Evolutionary conservation across 2,888 invertebrate genomes (phyloP), one percentile per base, ranked within the genome.

Genomic region (Cancer borealis): DNA sequence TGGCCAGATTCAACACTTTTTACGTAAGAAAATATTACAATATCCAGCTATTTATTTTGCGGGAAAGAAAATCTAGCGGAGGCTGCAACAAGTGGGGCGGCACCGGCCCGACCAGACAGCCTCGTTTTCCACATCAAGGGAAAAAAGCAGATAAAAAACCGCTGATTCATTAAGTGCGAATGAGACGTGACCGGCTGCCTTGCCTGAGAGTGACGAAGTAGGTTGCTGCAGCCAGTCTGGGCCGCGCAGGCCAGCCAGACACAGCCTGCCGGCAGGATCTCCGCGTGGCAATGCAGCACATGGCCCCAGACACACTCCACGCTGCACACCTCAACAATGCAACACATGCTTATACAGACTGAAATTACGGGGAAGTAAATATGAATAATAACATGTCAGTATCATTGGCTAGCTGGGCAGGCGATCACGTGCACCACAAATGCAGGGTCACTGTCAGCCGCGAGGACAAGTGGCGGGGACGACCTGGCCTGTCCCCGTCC

Each of bases 101-200:
- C 66, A 66, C 21, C 66, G 17, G 66, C 66, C 12, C 66, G 66
- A 14, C 66, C 66, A 66, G 66, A 66, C 66, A 66, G 21, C 66
- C 17, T 66, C 66, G 66, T 14, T 66, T 66, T 66, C 66, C 66
- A 66, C 66, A 66, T 14, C 66, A 17, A 17, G 66, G 66, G n/a
- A 66, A 66, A 66, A 66, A 14, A 66, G 66, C 12, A 10, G 66
- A n/a, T 66, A 66, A 66, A 66, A 66, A 49, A 49, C 12, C 21
- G 66, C 66, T 66, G 66, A 66, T 66, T 66, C 66, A 66, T 66
- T 66, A 66, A n/a, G 66, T 66, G 66, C 66, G 66, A 66, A 66
- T 66, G 66, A 66, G 66, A 66, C 66, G 66, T 66, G 66, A 66
- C n/a, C n/a, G 66, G n/a, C 66, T 66, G 17, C 66, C 66, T 66